phyloP scores from a whole-genome alignment of 2,113 vertebrate species.

The Scophthalmus maximus region DNA sequence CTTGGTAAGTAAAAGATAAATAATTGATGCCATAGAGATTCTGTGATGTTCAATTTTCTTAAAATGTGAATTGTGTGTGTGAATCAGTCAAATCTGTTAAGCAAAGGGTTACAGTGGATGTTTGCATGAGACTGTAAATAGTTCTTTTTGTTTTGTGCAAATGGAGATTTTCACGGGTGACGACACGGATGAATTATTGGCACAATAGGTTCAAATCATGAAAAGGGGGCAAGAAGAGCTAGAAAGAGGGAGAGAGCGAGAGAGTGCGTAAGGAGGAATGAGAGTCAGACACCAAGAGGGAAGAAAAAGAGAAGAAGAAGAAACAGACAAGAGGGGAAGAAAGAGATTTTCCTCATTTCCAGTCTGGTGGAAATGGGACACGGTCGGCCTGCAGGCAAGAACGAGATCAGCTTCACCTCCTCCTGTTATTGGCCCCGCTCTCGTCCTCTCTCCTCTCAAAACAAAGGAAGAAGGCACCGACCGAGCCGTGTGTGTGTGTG shows the following conservation, averaged over 20 bases:
- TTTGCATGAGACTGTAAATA: too few species aligned
- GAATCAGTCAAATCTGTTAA: too few species aligned
- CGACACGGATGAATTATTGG: too few species aligned
- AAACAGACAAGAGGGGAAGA: conserved; percentile 20
- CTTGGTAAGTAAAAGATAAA: too few species aligned
- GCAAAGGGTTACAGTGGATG: too few species aligned
- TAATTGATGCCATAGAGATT: too few species aligned
- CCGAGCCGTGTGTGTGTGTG: neutral
- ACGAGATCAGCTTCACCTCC: conserved; percentile 21
- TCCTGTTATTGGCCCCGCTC: conserved; percentile 14
- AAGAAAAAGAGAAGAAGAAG: conserved; percentile 4
- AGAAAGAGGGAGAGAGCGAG: neutral
- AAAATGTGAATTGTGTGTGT: too few species aligned
- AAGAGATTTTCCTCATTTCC: conserved; percentile 38
- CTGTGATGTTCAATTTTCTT: too few species aligned
- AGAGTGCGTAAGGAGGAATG: neutral
- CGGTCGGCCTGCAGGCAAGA: conserved; percentile 48
- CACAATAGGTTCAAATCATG: too few species aligned
- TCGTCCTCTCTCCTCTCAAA: neutral
- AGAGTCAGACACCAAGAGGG: conserved; percentile 7
- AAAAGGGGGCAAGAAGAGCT: neutral
- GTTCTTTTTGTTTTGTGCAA: too few species aligned
- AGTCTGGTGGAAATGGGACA: conserved; percentile 46
- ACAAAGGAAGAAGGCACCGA: neutral
- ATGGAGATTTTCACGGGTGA: too few species aligned